Percentiles rank a stretch among this genome's conserved stretches.
These are phyloP conservation scores for Myanophis thanlyinensis DNA, from an alignment of 2,113 vertebrate species.

Conservation along the genomic window DNA sequence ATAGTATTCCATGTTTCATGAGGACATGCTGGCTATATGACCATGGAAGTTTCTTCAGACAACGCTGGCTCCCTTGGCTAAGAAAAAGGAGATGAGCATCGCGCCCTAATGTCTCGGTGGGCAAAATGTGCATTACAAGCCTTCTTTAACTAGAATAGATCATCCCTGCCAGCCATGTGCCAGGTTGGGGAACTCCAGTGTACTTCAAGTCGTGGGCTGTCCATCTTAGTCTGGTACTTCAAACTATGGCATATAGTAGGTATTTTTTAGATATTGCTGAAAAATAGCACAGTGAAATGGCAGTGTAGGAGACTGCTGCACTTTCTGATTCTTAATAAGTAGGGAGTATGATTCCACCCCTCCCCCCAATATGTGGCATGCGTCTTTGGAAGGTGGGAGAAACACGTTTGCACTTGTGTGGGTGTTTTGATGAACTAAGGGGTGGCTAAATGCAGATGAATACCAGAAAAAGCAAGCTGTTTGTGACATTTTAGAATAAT, in stretches of 20 bases:
- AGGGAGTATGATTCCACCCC: neutral
- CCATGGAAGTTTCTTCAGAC: no score
- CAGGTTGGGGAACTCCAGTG: neutral
- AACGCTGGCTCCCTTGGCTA: neutral
- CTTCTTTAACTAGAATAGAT: neutral
- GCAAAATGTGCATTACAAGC: neutral
- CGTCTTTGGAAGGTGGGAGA: neutral
- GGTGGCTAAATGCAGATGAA: neutral
- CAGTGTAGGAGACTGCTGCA: neutral
- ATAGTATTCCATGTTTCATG: neutral
- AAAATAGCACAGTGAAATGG: neutral
- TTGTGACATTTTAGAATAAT: neutral
- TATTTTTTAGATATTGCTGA: neutral
- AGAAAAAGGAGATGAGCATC: neutral
- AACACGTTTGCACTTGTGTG: neutral
- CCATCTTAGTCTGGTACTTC: neutral
- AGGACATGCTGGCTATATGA: neutral
- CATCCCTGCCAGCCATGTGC: neutral
- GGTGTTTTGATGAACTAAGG: neutral
- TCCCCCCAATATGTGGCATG: neutral
- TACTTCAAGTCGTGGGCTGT: neutral
- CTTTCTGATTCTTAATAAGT: neutral
- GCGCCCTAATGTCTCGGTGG: neutral
- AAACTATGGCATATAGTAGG: neutral
- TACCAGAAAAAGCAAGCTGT: neutral